phyloP scores from a whole-genome alignment of 2,113 vertebrate genomes.

The Alexandromys fortis region DNA sequence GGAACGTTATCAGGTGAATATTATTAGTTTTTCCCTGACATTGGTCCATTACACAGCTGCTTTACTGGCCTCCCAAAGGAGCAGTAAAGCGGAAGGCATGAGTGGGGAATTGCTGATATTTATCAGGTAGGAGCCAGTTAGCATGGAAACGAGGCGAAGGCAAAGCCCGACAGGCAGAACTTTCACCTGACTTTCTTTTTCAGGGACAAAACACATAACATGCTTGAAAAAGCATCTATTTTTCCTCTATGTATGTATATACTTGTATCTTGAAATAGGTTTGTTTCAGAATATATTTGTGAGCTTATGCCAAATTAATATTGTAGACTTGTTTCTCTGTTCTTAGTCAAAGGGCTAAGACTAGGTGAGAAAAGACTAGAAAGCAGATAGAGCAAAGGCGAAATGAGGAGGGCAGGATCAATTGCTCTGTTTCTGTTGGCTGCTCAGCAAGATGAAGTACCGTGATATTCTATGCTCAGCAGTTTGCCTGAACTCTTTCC shows the following conservation, averaged over 20 bases:
- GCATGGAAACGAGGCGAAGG: conserved; percentile 49
- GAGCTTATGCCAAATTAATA: neutral
- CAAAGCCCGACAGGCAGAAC: neutral
- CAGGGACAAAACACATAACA: neutral
- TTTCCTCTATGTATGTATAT: neutral
- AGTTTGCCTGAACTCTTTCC: conserved; percentile 28
- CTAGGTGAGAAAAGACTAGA: neutral
- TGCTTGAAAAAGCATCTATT: conserved; percentile 25
- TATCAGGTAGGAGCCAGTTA: conserved; percentile 15
- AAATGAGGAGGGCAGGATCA: neutral
- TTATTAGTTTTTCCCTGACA: conserved; percentile 29
- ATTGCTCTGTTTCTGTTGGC: conserved; percentile 32
- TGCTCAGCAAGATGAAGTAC: conserved; percentile 47
- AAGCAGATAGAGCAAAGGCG: neutral
- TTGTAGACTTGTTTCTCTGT: neutral
- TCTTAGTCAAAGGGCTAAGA: neutral
- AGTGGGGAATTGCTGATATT: conserved; percentile 45
- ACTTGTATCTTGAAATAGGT: neutral
- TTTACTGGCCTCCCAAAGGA: conserved; percentile 38
- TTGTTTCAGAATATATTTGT: conserved; percentile 3
- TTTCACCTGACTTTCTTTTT: conserved; percentile 36
- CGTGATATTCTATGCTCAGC: conserved; percentile 40
- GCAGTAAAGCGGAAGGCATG: conserved; percentile 7
- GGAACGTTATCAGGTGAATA: conserved; percentile 3
- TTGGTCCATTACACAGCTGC: conserved; percentile 26